Percentiles rank a stretch among this genome's conserved stretches.
Conservation (phyloP, 2,888 invertebrate species). For the Melieria crassipennis region DNA sequence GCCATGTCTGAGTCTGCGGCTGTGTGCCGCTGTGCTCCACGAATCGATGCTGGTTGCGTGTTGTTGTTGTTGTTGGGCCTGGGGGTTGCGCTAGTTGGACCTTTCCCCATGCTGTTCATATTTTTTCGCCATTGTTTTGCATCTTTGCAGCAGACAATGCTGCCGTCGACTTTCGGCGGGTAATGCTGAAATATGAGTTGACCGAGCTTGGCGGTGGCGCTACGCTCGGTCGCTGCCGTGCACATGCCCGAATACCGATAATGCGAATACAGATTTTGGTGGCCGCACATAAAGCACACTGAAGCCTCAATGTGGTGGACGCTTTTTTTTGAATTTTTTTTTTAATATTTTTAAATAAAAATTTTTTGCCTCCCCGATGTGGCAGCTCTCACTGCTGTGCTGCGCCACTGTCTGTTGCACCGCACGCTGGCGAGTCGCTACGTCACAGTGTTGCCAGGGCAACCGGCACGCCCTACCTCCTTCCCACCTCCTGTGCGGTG, state of each 20-base stretch:
- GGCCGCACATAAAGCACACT: no score
- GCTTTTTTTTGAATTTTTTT: not conserved
- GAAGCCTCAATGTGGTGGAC: not conserved
- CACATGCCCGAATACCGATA: no score
- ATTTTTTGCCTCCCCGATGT: not conserved
- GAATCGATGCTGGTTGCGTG: not conserved
- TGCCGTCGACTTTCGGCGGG: not conserved
- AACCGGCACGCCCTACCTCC: not conserved
- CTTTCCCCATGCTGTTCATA: no score
- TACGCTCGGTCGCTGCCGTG: no score
- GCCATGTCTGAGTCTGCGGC: conserved; percentile 14
- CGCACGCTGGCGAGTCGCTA: not conserved
- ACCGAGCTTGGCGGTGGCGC: no score
- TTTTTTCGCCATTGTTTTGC: not conserved
- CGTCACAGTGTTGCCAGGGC: conserved; percentile 20
- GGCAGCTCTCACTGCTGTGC: not conserved
- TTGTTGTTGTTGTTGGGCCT: not conserved
- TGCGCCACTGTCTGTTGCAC: not conserved
- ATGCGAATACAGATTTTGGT: no score
- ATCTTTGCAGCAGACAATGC: not conserved
- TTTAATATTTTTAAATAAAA: no score
- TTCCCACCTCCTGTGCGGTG: not conserved
- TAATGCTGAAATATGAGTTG: no score
- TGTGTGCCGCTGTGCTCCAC: not conserved
- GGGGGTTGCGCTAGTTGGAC: not conserved